phyloP scores from a whole-genome alignment of 37 sponge, comb jelly and placozoan genomes.

The Diacarnus erythraeanus region DNA sequence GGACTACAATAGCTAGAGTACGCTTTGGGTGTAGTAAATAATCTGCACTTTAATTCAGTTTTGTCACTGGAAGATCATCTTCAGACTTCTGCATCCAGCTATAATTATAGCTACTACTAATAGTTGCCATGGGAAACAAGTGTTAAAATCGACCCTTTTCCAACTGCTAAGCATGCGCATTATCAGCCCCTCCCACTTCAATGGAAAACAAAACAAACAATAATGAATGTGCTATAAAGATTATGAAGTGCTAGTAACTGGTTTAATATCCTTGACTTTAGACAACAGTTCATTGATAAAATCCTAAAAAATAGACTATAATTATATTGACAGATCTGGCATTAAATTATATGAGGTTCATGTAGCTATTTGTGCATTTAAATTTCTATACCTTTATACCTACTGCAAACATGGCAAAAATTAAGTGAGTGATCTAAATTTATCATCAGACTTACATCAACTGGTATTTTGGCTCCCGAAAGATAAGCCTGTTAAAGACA shows the following conservation, averaged over 20 bases:
- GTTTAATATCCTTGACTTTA: constrained; percentile 16
- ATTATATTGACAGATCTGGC: background rate
- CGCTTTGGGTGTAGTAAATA: too few relatives aligned
- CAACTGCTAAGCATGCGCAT: too few relatives aligned
- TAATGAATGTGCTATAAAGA: background rate
- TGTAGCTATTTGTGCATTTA: background rate
- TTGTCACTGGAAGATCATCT: too few relatives aligned
- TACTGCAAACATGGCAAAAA: background rate
- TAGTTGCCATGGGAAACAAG: background rate
- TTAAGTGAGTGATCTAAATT: background rate
- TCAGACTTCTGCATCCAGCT: too few relatives aligned
- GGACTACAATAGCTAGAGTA: too few relatives aligned
- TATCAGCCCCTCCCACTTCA: background rate
- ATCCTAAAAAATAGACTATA: constrained; percentile 23
- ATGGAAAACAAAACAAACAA: background rate
- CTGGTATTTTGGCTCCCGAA: constrained; percentile 47
- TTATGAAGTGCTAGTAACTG: constrained; percentile 11
- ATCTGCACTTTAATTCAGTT: too few relatives aligned
- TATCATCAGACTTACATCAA: constrained; percentile 23
- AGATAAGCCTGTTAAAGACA: constrained; percentile 55
- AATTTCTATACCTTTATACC: background rate
- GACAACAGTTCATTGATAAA: constrained; percentile 51
- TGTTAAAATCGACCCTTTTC: background rate
- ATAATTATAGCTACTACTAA: too few relatives aligned
- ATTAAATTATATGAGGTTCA: background rate